These are phyloP conservation scores for Pissodes strobi DNA, from an alignment of 1,140 invertebrate genomes.

Conservation along the genomic window DNA sequence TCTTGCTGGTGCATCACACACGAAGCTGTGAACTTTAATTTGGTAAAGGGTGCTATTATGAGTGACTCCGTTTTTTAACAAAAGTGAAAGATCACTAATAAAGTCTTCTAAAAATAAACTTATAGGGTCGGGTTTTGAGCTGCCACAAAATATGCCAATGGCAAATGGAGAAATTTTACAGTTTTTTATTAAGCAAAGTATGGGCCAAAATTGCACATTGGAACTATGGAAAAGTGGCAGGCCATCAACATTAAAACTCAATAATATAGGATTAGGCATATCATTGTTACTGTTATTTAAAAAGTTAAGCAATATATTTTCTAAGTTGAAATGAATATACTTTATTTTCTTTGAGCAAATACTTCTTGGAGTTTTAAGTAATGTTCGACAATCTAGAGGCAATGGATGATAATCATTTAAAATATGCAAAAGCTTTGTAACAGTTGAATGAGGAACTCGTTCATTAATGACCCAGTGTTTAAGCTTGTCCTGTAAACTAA, in stretches of 20 bases:
- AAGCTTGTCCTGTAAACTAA: too few relatives aligned
- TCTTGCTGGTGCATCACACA: conserved; percentile 34
- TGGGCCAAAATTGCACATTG: conserved; percentile 25
- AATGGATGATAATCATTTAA: too few relatives aligned
- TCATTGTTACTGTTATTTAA: too few relatives aligned
- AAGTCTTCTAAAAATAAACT: conserved; percentile 16
- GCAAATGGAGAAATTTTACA: conserved; percentile 12
- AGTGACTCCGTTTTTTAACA: conserved; percentile 6
- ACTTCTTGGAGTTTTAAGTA: too few relatives aligned
- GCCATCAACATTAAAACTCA: conserved; percentile 24
- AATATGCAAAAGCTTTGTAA: too few relatives aligned
- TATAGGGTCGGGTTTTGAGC: conserved; percentile 6
- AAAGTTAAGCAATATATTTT: too few relatives aligned
- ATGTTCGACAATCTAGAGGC: too few relatives aligned
- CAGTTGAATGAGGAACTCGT: too few relatives aligned
- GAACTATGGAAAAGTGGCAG: too few relatives aligned
- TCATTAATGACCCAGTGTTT: too few relatives aligned
- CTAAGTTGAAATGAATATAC: too few relatives aligned
- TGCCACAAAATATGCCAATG: conserved; percentile 5
- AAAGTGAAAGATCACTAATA: conserved; percentile 10
- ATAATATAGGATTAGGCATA: not conserved
- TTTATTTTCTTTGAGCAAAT: too few relatives aligned
- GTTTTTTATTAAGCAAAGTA: conserved; percentile 11
- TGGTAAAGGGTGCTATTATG: not conserved
- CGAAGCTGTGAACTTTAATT: conserved; percentile 10